Percentiles rank a stretch among this genome's conserved stretches.
phyloP scores from a whole-genome alignment of 1,140 invertebrate genomes.

The Saccostrea cuccullata region DNA sequence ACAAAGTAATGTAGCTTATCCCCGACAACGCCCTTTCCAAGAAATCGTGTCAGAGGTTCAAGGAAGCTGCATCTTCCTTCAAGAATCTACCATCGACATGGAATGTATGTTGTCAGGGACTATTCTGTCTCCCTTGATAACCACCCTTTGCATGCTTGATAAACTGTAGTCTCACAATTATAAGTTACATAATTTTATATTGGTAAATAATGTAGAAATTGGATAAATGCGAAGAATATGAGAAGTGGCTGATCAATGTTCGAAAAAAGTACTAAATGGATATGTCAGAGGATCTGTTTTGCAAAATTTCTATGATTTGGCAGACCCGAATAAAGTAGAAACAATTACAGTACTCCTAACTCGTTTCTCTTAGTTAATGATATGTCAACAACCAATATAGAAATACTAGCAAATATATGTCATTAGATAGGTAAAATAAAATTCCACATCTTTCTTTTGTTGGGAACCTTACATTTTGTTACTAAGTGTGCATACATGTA shows the following conservation, averaged over 20 bases:
- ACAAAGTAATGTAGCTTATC: slow-evolving; percentile 35
- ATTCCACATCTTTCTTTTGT: not conserved
- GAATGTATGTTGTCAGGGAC: slow-evolving; percentile 62
- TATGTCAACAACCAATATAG: too few relatives aligned
- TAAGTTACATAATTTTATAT: not conserved
- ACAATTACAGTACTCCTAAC: too few relatives aligned
- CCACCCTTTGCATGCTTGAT: not conserved
- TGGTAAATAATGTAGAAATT: not conserved
- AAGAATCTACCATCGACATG: slow-evolving; percentile 78
- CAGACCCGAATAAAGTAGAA: too few relatives aligned
- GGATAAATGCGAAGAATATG: not conserved
- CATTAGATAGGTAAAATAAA: not conserved
- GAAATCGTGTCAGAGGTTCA: slow-evolving; percentile 77
- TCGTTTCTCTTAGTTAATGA: too few relatives aligned
- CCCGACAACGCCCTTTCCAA: slow-evolving; percentile 68
- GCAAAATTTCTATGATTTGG: too few relatives aligned
- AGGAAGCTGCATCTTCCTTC: slow-evolving; percentile 79
- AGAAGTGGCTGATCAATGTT: too few relatives aligned
- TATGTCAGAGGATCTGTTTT: too few relatives aligned
- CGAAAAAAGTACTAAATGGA: too few relatives aligned
- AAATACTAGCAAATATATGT: too few relatives aligned
- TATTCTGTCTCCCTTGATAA: not conserved
- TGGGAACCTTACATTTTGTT: too few relatives aligned
- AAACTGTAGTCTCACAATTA: not conserved
- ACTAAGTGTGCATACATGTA: too few relatives aligned